Conservation (phyloP, 2,797 vertebrate genomes). For the Aphelocoma californica region DNA sequence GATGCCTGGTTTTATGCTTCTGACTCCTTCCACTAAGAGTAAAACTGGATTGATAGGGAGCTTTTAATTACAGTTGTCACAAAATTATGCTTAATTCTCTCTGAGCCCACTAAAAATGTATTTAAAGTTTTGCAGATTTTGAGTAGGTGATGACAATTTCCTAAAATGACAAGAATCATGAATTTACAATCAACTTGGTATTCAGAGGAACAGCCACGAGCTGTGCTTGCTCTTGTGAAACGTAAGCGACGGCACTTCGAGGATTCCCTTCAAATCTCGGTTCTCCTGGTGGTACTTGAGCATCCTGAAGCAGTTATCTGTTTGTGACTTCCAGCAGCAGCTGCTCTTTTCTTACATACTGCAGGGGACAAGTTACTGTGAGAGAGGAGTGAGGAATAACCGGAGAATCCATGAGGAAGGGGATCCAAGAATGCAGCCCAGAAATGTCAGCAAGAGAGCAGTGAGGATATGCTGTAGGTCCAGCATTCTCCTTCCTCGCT, state of each 20-base stretch:
- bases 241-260: fast-evolving
- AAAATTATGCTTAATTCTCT: not conserved
- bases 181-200: not conserved
- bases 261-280: not conserved
- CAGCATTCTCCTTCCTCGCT: not conserved
- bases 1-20: not conserved
- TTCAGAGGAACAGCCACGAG: not conserved
- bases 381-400: not conserved
- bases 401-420: not conserved
- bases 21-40: not conserved
- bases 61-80: not conserved
- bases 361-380: not conserved
- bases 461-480: not conserved
- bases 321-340: not conserved
- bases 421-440: not conserved
- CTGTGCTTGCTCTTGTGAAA: not conserved
- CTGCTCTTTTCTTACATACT: not conserved
- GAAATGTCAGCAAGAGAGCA: not conserved
- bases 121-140: not conserved
- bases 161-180: not conserved
- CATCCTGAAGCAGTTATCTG: not conserved
- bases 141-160: not conserved
- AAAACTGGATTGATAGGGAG: not conserved
- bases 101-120: not conserved
- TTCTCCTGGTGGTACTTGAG: not conserved